phyloP scores from a whole-genome alignment of 2,113 vertebrate species.

The Catharus bicknelli region DNA sequence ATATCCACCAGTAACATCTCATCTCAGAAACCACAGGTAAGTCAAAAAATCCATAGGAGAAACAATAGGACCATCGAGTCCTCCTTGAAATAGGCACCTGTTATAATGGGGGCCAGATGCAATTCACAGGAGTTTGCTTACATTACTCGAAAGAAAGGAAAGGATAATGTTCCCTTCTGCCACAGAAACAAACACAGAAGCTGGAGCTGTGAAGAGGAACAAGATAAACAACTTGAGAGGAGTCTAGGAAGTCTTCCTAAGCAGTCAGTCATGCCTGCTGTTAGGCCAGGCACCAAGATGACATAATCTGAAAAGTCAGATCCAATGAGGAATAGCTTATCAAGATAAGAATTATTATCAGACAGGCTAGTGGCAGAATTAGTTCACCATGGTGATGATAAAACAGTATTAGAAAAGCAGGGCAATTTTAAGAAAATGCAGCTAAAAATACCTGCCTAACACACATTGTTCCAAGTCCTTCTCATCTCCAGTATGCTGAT shows the following conservation, averaged over 20 bases:
- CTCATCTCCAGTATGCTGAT: background rate
- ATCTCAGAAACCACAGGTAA: background rate
- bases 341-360: background rate
- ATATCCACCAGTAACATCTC: background rate
- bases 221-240: background rate
- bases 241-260: background rate
- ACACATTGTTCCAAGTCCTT: background rate
- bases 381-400: background rate
- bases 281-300: background rate
- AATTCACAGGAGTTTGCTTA: background rate
- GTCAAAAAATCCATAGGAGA: background rate
- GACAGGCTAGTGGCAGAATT: background rate
- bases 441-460: background rate
- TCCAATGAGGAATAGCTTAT: background rate
- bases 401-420: background rate
- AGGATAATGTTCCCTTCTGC: background rate
- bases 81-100: background rate
- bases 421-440: background rate
- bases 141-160: background rate
- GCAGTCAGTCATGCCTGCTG: background rate
- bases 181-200: background rate
- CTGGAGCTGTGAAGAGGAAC: background rate
- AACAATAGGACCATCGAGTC: background rate
- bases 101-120: background rate
- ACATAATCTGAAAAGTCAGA: background rate